A percentile compares a stretch with the other conserved stretches of the same genome.
These are phyloP conservation scores for Micromesistius poutassou DNA, from an alignment of 2,797 vertebrate genomes.

Conservation along the genomic window DNA sequence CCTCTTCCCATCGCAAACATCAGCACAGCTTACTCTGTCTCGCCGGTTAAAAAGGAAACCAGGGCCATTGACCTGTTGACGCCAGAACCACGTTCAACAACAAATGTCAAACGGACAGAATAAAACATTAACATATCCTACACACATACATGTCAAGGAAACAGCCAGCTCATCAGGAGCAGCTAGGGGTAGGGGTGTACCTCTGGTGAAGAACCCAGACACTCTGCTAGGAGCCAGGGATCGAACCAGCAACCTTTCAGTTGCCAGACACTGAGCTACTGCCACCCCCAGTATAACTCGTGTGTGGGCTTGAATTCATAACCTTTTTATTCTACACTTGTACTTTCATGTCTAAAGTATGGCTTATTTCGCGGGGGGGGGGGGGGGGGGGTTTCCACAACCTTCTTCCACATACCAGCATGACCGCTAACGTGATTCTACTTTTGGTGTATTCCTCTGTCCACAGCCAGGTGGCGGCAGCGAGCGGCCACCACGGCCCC, in stretches of 20 bases:
- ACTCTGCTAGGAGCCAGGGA: neutral
- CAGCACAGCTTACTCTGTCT: neutral
- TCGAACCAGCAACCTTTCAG: neutral
- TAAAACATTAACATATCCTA: neutral
- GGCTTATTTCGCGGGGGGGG: too few species aligned
- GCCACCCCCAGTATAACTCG: too few species aligned
- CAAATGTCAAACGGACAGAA: too few species aligned
- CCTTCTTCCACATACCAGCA: neutral
- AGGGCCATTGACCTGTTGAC: neutral
- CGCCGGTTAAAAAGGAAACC: too few species aligned
- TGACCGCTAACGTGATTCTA: neutral
- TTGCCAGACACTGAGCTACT: neutral
- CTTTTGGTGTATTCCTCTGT: conserved; percentile 23
- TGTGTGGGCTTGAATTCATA: too few species aligned
- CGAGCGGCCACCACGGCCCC: conserved; percentile 42
- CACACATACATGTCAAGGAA: too few species aligned
- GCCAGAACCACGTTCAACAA: neutral
- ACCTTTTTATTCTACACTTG: too few species aligned
- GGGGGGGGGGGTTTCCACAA: neutral
- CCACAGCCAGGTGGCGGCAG: conserved; percentile 80
- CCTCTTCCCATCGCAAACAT: neutral
- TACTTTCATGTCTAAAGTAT: too few species aligned
- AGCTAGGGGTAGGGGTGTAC: too few species aligned
- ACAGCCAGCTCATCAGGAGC: too few species aligned
- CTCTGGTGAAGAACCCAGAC: too few species aligned